A percentile compares a stretch with the other conserved stretches of the same genome.
phyloP scores from a whole-genome alignment of 2,113 vertebrate species.

The Larimichthys crocea region DNA sequence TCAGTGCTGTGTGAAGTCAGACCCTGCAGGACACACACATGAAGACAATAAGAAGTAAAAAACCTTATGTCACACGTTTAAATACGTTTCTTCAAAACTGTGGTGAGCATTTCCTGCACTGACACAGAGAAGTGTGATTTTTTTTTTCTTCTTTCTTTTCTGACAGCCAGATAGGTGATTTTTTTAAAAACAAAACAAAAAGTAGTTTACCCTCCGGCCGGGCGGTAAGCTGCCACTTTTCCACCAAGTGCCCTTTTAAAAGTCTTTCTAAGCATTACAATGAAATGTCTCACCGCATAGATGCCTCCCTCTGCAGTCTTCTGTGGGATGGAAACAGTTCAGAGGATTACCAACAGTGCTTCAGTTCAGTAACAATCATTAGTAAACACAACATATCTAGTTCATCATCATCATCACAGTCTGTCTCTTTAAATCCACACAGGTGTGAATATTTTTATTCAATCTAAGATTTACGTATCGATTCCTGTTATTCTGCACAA shows the following conservation, averaged over 20 bases:
- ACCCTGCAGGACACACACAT: constrained; percentile 60
- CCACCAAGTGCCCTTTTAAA: constrained; percentile 49
- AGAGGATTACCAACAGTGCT: not conserved
- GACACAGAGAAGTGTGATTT: not conserved
- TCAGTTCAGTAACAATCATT: not conserved
- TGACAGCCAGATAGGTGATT: constrained; percentile 4
- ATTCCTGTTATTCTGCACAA: not conserved
- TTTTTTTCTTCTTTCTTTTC: not conserved
- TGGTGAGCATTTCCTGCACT: constrained; percentile 18
- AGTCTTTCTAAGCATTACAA: constrained; percentile 50
- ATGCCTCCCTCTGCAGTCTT: constrained; percentile 57
- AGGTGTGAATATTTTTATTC: not conserved
- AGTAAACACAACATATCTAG: not conserved
- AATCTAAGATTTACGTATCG: not conserved
- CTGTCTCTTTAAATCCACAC: not conserved
- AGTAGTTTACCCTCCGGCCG: constrained; percentile 19
- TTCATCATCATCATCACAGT: not conserved
- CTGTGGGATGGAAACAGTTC: constrained; percentile 55
- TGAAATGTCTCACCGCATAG: constrained; percentile 76
- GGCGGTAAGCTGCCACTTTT: constrained; percentile 14
- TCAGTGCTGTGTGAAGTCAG: constrained; percentile 55
- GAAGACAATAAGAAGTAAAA: not conserved
- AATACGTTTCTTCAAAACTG: not conserved
- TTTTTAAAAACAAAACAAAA: not conserved
- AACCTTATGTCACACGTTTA: not conserved